A percentile compares a stretch with the other conserved stretches of the same genome.
Evolutionary conservation across 2,113 vertebrate species (phyloP).

Genomic region (Chaenocephalus aceratus): DNA sequence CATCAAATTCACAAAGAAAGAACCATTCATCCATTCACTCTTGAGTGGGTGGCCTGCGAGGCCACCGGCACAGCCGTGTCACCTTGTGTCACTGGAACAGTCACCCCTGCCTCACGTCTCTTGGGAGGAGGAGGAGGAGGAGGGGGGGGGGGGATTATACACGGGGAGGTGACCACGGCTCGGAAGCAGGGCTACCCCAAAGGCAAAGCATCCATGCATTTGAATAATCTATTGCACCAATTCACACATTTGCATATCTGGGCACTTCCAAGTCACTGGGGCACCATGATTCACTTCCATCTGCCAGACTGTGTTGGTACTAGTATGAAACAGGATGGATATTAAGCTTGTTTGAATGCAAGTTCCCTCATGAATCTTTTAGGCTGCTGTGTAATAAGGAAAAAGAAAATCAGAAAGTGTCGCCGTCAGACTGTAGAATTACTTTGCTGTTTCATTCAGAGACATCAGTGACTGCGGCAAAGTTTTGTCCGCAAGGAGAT

Average conservation of each 20-base stretch:
- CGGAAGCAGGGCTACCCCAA: constrained; percentile 52
- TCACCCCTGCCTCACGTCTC: constrained; percentile 9
- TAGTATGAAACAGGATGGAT: constrained; percentile 56
- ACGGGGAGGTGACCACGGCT: constrained; percentile 61
- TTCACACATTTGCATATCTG: constrained; percentile 75
- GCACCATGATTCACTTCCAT: constrained; percentile 72
- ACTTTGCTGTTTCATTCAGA: constrained; percentile 44
- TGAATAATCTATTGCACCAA: constrained; percentile 76
- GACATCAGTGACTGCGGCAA: constrained; percentile 22
- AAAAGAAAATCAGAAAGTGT: constrained; percentile 12
- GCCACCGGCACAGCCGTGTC: constrained; percentile 42
- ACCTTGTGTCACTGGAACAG: constrained; percentile 54
- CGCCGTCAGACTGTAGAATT: constrained; percentile 44
- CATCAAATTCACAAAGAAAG: neutral
- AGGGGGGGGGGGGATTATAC: constrained; percentile 63
- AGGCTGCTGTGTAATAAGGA: constrained; percentile 51
- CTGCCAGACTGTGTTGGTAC: constrained; percentile 55
- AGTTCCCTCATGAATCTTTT: constrained; percentile 67
- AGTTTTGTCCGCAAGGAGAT: constrained; percentile 50
- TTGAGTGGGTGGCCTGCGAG: constrained; percentile 41
- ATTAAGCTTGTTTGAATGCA: constrained; percentile 67
- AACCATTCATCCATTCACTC: constrained; percentile 29
- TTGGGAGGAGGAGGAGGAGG: constrained; percentile 18
- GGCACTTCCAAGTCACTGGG: constrained; percentile 70
- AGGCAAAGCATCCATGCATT: constrained; percentile 64